Percentiles rank a stretch among this genome's conserved stretches.
Conservation (phyloP, 2,888 invertebrate species). For the Ephialtes manifestator region DNA sequence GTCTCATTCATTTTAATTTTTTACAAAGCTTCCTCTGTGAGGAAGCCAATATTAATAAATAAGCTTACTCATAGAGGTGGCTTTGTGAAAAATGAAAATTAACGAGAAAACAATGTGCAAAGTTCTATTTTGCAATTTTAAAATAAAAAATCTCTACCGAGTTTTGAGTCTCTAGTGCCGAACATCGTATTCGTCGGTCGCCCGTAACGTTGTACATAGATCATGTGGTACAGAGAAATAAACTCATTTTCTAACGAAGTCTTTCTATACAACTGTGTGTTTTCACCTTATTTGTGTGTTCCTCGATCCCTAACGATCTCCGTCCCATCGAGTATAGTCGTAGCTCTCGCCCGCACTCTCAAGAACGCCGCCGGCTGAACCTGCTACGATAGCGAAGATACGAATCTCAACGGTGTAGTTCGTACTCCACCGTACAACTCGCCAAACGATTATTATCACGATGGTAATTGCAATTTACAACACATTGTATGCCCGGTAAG, state of each 20-base stretch:
- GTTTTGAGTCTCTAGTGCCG: slow-evolving; percentile 78
- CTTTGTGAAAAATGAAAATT: too few species aligned
- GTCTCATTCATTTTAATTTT: too few species aligned
- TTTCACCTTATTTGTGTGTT: slow-evolving; percentile 46
- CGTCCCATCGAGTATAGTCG: slow-evolving; percentile 34
- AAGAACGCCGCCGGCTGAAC: slow-evolving; percentile 47
- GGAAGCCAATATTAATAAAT: too few species aligned
- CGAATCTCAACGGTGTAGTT: slow-evolving; percentile 53
- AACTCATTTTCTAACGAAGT: slow-evolving; percentile 85
- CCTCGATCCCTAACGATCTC: slow-evolving; percentile 48
- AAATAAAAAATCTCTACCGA: slow-evolving; percentile 78
- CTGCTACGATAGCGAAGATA: slow-evolving; percentile 52
- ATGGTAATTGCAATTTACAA: slow-evolving; percentile 69
- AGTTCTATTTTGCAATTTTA: too few species aligned
- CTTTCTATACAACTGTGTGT: slow-evolving; percentile 37
- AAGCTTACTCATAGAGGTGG: too few species aligned
- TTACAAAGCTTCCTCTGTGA: too few species aligned
- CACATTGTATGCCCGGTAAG: slow-evolving; percentile 61
- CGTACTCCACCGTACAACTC: slow-evolving; percentile 40
- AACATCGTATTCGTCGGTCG: slow-evolving; percentile 82
- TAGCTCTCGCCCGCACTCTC: slow-evolving; percentile 53
- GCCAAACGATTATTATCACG: slow-evolving; percentile 64
- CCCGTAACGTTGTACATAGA: slow-evolving; percentile 85
- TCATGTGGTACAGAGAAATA: slow-evolving; percentile 85
- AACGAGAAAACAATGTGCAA: too few species aligned